These are phyloP conservation scores for Drosophila demipolita DNA, from an alignment of 2,888 invertebrate genomes.

Conservation along the genomic window DNA sequence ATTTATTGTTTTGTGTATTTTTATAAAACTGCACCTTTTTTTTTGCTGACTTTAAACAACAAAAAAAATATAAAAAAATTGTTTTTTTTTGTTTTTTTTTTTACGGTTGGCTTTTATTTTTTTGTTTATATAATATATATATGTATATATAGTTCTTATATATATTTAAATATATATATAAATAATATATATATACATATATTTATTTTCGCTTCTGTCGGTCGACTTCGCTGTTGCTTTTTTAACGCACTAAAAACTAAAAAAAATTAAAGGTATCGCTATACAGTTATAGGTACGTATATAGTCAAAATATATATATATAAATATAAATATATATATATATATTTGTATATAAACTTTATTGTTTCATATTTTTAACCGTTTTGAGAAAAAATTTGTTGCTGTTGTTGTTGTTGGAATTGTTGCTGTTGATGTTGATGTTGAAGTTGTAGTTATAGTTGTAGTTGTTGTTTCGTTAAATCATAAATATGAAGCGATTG, in stretches of 20 bases:
- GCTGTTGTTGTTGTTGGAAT: conserved; percentile 5
- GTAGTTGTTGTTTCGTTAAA: conserved; percentile 24
- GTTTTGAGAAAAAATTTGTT: conserved; percentile 33
- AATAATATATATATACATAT: conserved; percentile 24
- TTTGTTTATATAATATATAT: conserved; percentile 17
- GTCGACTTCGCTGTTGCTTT: conserved; percentile 43
- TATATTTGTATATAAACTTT: conserved; percentile 33
- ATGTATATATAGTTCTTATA: conserved; percentile 31
- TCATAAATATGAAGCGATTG: conserved; percentile 49
- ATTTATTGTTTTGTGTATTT: conserved; percentile 15
- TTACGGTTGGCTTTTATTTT: conserved; percentile 66
- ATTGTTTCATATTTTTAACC: conserved; percentile 27
- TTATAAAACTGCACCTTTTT: conserved; percentile 38
- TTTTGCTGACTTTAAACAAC: conserved; percentile 60
- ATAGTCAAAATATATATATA: conserved; percentile 48
- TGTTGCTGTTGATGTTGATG: background rate
- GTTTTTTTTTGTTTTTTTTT: conserved; percentile 60
- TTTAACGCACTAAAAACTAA: conserved; percentile 77
- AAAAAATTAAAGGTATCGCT: conserved; percentile 72
- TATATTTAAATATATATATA: conserved; percentile 15
- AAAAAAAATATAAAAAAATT: conserved; percentile 76
- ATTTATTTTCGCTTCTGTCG: conserved; percentile 31
- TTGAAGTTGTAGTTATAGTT: conserved; percentile 12
- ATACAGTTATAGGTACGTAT: conserved; percentile 61
- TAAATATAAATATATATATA: conserved; percentile 43